Percentiles rank a stretch among this genome's conserved stretches.
Conservation (phyloP, 2,888 invertebrate species). For the Tipula vernalis region DNA sequence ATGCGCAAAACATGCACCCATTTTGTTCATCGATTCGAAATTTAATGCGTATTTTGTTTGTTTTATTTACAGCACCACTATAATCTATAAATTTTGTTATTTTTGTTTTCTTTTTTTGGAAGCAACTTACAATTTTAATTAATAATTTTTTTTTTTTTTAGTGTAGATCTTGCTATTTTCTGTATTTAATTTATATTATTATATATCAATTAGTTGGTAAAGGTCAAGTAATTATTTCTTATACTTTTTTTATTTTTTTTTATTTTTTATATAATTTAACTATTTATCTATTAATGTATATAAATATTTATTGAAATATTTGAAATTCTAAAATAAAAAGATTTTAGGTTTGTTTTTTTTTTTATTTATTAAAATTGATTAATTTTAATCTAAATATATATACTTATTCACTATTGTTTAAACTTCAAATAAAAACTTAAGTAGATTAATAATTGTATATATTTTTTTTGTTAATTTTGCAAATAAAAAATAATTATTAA, state of each 20-base stretch:
- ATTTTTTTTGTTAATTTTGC: background rate
- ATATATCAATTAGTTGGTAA: conserved; percentile 1
- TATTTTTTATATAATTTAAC: background rate
- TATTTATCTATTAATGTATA: background rate
- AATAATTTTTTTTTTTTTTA: background rate
- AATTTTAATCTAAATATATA: background rate
- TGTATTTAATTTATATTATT: conserved; percentile 5
- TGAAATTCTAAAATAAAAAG: background rate
- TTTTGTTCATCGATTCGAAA: background rate
- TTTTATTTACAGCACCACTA: conserved; percentile 5
- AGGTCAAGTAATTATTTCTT: background rate
- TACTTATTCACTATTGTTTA: background rate
- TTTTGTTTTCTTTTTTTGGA: background rate
- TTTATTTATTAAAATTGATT: background rate
- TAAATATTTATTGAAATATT: background rate
- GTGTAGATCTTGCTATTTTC: background rate
- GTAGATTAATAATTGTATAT: background rate
- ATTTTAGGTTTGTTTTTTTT: background rate
- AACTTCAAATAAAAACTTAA: background rate
- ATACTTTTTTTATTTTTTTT: background rate
- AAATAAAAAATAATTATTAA: background rate
- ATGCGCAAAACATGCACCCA: background rate
- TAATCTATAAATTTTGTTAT: background rate
- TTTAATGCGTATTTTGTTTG: background rate
- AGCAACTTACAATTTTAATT: conserved; percentile 9